Conservation (phyloP, 2,113 vertebrate species). For the Gymnorhina tibicen region DNA sequence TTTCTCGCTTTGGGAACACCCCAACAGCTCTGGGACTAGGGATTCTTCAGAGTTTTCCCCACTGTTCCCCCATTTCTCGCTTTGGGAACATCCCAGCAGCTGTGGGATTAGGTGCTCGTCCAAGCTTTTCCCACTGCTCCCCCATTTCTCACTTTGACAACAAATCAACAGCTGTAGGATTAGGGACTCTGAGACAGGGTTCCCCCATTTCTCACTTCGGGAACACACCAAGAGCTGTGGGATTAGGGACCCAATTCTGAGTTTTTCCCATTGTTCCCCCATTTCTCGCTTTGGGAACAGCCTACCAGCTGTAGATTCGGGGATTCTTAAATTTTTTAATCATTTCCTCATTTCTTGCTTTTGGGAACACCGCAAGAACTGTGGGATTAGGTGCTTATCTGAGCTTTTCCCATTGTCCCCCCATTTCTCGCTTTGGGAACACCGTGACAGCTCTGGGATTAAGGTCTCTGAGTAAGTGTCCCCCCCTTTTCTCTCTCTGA, state of each 20-base stretch:
- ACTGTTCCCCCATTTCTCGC: neutral
- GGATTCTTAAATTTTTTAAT: neutral
- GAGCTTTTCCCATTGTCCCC: neutral
- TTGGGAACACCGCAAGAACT: neutral
- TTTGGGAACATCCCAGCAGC: neutral
- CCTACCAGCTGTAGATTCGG: neutral
- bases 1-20: neutral
- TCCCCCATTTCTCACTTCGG: neutral
- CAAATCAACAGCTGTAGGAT: too few species aligned
- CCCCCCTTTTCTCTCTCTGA: too few species aligned
- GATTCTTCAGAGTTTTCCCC: neutral
- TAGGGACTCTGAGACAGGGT: too few species aligned
- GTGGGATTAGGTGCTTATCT: neutral
- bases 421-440: neutral
- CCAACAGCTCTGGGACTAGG: neutral
- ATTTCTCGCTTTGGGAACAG: neutral
- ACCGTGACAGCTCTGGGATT: too few species aligned
- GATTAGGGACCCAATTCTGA: too few species aligned
- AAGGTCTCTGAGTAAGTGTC: too few species aligned
- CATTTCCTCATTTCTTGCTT: neutral
- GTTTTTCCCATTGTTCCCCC: neutral
- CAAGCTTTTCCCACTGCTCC: accelerated
- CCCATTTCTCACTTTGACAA: neutral
- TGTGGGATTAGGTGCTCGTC: neutral
- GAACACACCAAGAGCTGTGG: neutral